Evolutionary conservation across 1,140 invertebrate genomes (phyloP).

Genomic region (Dendroctonus ponderosae): DNA sequence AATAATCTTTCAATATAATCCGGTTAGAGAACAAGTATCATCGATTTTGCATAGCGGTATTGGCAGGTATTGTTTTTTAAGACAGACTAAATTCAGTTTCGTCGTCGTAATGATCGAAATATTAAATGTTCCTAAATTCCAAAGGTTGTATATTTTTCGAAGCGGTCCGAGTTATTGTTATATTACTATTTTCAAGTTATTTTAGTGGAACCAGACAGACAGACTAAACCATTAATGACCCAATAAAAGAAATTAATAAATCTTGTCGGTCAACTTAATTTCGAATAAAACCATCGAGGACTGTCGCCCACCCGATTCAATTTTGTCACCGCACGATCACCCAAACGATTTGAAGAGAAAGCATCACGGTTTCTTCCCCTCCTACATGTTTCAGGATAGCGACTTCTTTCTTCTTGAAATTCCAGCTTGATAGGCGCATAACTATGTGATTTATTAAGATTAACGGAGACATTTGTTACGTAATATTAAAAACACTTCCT

Average conservation of each 20-base stretch:
- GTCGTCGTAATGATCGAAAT: not conserved
- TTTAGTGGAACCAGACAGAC: too few relatives aligned
- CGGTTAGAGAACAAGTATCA: too few relatives aligned
- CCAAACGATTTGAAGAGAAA: not conserved
- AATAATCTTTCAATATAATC: too few relatives aligned
- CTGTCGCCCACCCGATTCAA: not conserved
- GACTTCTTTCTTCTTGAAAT: not conserved
- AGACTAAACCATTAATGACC: not conserved
- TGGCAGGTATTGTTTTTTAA: too few relatives aligned
- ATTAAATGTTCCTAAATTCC: not conserved
- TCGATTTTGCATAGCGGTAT: too few relatives aligned
- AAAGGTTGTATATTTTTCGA: too few relatives aligned
- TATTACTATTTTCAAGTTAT: too few relatives aligned
- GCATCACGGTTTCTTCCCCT: not conserved
- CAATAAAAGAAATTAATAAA: not conserved
- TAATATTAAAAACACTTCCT: conserved; percentile 3
- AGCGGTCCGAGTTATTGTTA: too few relatives aligned
- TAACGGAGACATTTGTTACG: not conserved
- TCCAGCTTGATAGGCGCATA: not conserved
- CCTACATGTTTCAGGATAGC: not conserved
- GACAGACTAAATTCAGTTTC: not conserved
- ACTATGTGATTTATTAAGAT: conserved; percentile 3
- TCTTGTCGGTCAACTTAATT: not conserved
- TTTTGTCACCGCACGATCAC: not conserved
- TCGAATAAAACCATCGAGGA: not conserved